Evolutionary conservation across 2,888 invertebrate species (phyloP).

Genomic region (Rhagophthalmus giganteus): DNA sequence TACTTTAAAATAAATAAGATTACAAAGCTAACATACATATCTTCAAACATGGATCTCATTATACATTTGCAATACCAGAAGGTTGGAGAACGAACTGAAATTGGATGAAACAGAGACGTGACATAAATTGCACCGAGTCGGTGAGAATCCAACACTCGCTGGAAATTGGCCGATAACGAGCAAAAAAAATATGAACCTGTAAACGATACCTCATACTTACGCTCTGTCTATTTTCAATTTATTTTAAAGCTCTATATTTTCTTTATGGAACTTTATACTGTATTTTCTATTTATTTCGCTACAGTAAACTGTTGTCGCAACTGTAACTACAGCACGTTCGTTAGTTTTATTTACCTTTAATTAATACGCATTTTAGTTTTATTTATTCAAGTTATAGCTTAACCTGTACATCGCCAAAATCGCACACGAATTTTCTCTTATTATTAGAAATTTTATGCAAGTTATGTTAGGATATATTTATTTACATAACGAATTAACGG

Average conservation of each 20-base stretch:
- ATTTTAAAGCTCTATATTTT: slow-evolving; percentile 33
- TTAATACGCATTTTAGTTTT: no score
- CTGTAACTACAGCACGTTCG: no score
- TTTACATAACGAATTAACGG: no score
- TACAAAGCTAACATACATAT: slow-evolving; percentile 3
- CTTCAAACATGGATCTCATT: slow-evolving; percentile 8
- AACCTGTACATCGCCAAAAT: no score
- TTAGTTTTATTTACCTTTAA: no score
- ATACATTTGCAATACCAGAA: slow-evolving; percentile 16
- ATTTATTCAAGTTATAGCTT: no score
- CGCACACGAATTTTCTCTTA: no score
- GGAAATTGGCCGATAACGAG: slow-evolving; percentile 39
- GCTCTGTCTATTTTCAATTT: slow-evolving; percentile 37
- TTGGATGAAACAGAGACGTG: slow-evolving; percentile 26
- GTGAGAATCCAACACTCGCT: slow-evolving; percentile 32
- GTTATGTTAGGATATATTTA: no score
- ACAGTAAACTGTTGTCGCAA: no score
- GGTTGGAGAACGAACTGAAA: slow-evolving; percentile 13
- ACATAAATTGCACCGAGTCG: slow-evolving; percentile 26
- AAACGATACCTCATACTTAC: slow-evolving; percentile 35
- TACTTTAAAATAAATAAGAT: background rate
- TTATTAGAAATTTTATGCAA: no score
- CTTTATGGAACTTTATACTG: slow-evolving; percentile 17
- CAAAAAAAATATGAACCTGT: slow-evolving; percentile 34
- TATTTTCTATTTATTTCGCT: background rate